These are phyloP conservation scores for Epistrophe eligans DNA, from an alignment of 2,888 invertebrate genomes.

Conservation along the genomic window DNA sequence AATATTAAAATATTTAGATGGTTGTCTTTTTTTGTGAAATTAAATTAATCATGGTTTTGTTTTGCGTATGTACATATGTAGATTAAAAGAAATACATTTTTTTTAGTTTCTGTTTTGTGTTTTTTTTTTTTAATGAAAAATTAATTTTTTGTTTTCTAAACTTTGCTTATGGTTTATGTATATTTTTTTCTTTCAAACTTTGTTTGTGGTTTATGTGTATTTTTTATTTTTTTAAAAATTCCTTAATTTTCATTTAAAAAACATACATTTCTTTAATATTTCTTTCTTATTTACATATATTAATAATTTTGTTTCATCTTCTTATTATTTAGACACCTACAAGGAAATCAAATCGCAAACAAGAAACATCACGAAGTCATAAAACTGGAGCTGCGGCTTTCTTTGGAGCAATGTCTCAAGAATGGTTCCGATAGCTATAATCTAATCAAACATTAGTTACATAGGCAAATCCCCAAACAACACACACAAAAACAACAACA, in stretches of 20 bases:
- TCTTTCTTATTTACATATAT: neutral
- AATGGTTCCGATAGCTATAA: conserved; percentile 88
- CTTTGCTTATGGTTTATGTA: neutral
- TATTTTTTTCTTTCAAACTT: neutral
- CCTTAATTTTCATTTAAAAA: neutral
- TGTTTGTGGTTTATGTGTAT: neutral
- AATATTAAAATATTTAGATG: no score
- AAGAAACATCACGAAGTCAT: conserved; percentile 73
- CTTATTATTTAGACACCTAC: conserved; percentile 56
- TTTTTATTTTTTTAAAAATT: no score
- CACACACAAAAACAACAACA: neutral
- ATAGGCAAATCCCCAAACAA: neutral
- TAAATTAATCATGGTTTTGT: no score
- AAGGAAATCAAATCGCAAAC: conserved; percentile 71
- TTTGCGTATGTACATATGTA: no score
- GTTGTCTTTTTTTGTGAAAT: no score
- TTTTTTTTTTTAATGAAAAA: no score
- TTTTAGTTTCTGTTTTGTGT: no score
- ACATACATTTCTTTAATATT: neutral
- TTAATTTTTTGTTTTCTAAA: no score
- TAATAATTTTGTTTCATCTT: neutral
- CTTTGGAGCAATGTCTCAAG: conserved; percentile 92
- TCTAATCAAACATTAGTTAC: neutral
- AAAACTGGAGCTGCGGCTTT: conserved; percentile 92
- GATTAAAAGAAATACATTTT: no score